Evolutionary conservation across 2,113 vertebrate species (phyloP), one percentile per base, ranked within the genome.

Genomic region (Pontoporia blainvillei): DNA sequence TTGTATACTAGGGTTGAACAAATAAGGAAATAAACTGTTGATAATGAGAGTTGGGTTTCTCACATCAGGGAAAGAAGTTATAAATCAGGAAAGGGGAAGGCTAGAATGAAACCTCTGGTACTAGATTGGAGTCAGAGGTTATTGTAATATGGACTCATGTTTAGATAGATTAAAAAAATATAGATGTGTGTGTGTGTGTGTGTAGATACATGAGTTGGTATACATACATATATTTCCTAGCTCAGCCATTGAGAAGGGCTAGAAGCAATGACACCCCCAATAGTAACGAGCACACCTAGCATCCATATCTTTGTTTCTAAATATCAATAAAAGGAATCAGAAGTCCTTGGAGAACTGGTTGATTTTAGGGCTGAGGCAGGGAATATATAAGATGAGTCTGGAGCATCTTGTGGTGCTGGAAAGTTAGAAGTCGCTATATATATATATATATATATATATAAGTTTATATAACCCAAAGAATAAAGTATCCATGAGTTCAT

Each of bases 11-110:
- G 72, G 9, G 8, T 94, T 82, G 71, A 94, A 76, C 9, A 78
- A 46, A 67, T 23, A 94, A 93, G 46, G 81, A 84, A 87, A 69
- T 71, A 71, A 66, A 73, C 72, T 94, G 23, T 91, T 90, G 86
- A 91, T 87, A 81, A 93, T 78, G 23, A 92, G 31, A 95, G 29
- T 72, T 84, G 66, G 27, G 36, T 94, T 97, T 92, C 49, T 82
- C 27, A 83, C 36, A 61, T 73, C 69, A 93, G 39, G 82, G 39
- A 90, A 95, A 52, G 79, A 96, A 90, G 39, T 91, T 76, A 86
- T 41, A 92, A 66, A 75, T 88, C 72, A 67, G 27, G 41, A 94
- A 94, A 78, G 44, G 36, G 31, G n/a, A 73, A 92, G 31, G 29
- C 34, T 66, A 84, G 49, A 85, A 36, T 69, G 69, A 94, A 76